Conservation (phyloP, 2,888 invertebrate genomes). For the Limenitis camilla region DNA sequence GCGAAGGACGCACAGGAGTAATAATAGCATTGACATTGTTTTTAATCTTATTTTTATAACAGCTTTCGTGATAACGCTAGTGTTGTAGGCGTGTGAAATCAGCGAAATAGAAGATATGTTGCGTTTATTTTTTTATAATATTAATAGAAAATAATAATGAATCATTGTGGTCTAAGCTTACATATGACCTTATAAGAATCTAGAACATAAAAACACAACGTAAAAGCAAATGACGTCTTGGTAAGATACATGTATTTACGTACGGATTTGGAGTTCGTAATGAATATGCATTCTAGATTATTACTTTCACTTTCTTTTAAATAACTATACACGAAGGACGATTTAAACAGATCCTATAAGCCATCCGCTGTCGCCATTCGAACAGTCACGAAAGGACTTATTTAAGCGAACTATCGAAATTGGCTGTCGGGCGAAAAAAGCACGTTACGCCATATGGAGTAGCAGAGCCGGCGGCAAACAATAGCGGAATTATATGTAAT, state of each 20-base stretch:
- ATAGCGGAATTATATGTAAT: slow-evolving; percentile 72
- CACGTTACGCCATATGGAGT: slow-evolving; percentile 72
- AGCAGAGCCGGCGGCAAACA: slow-evolving; percentile 61
- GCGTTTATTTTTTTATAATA: too few species aligned
- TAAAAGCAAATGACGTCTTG: too few species aligned
- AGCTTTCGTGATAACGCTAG: neutral
- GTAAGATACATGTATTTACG: too few species aligned
- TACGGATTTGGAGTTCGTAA: too few species aligned
- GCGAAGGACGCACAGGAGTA: slow-evolving; percentile 29
- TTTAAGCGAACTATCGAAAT: slow-evolving; percentile 55
- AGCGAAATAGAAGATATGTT: neutral
- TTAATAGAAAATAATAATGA: too few species aligned
- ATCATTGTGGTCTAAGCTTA: too few species aligned
- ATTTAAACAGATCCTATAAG: slow-evolving; percentile 18
- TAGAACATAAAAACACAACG: too few species aligned
- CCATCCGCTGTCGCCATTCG: slow-evolving; percentile 29
- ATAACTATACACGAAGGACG: slow-evolving; percentile 2
- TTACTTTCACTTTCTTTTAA: neutral
- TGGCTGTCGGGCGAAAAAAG: slow-evolving; percentile 45
- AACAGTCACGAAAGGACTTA: slow-evolving; percentile 51
- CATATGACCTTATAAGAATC: too few species aligned
- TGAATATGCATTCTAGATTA: too few species aligned
- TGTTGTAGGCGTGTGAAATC: neutral
- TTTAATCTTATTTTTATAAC: slow-evolving; percentile 3
- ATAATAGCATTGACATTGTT: slow-evolving; percentile 12